phyloP scores from a whole-genome alignment of 2,888 invertebrate genomes.

The Trachelus iudaicus region DNA sequence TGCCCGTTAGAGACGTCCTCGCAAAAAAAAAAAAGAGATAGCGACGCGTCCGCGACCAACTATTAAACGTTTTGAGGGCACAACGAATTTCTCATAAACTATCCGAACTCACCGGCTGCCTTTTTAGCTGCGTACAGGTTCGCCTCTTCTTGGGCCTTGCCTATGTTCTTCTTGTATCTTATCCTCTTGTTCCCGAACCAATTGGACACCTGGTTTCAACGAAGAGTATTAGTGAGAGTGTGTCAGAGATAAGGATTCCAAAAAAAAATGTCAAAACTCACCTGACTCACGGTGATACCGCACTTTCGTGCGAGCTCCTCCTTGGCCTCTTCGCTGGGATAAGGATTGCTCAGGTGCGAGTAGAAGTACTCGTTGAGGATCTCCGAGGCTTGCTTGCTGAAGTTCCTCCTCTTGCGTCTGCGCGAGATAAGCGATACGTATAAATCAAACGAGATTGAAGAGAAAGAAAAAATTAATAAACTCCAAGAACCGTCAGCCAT shows the following conservation, averaged over 20 bases:
- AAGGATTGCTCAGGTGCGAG: slow-evolving; percentile 99
- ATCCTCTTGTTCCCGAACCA: slow-evolving; percentile 99
- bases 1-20: neutral
- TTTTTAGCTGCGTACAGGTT: slow-evolving; percentile 99
- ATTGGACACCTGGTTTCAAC: slow-evolving; percentile 83
- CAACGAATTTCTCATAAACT: neutral
- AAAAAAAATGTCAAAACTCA: slow-evolving; percentile 61
- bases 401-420: slow-evolving; percentile 93
- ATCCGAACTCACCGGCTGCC: slow-evolving; percentile 79
- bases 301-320: slow-evolving; percentile 99
- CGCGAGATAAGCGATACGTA: neutral
- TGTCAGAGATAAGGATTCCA: neutral
- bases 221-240: neutral
- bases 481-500: neutral
- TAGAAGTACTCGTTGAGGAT: slow-evolving; percentile 99
- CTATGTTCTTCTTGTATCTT: slow-evolving; percentile 99
- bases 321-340: slow-evolving; percentile 99
- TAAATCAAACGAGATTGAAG: neutral
- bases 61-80: neutral
- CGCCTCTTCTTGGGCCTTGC: slow-evolving; percentile 99
- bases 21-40: neutral
- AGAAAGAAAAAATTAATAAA: neutral
- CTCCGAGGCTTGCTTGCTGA: slow-evolving; percentile 99
- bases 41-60: neutral
- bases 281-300: slow-evolving; percentile 97